Base-by-base conservation (phyloP, 2,888 invertebrate species). In the Macrophya alboannulata region DNA sequence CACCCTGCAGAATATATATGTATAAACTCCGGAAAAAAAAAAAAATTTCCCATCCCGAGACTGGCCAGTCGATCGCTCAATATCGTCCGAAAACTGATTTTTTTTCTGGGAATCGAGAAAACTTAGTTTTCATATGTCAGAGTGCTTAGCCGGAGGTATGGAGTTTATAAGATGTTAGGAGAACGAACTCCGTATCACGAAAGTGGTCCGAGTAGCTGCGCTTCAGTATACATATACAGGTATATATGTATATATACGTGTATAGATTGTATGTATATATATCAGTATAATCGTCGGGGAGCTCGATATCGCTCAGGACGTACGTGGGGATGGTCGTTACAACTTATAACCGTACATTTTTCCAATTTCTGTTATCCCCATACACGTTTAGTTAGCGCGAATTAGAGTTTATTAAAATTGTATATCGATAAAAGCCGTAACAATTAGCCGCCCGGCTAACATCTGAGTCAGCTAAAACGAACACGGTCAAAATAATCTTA, bases 361-460 rank as follows among this genome's bases (percentile, higher is more conserved):
- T 77, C 51, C 51, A 51, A 9, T 77, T 77, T 77, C 25, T 51
- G 17, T 51, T 77, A 8, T n/a, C 9, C 15, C 51, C 9, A 9
- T n/a, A 43, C n/a, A 43, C 72, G 72, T 45, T 55, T 55, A 55
- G 55, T 2, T 45, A 17, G 31, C 72, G n/a, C 4, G 40, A 72
- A 72, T 21, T 21, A n/a, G 43, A 45, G 45, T 72, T 72, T 45
- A 72, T 72, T 72, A 72, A 72, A 72, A 72, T 43, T 43, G 45
- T 45, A 17, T 72, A 72, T 72, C 72, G 72, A 72, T 72, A 72
- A 72, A 40, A 72, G 72, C 45, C 25, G 21, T 68, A 72, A 72
- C 72, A 25, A n/a, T 72, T 72, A 72, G n/a, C 40, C 10, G n/a
- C 10, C 45, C n/a, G 25, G 40, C n/a, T 45, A 2, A 43, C 21